Conservation (phyloP, 1,140 invertebrate genomes). For the Drosophila repletoides region DNA sequence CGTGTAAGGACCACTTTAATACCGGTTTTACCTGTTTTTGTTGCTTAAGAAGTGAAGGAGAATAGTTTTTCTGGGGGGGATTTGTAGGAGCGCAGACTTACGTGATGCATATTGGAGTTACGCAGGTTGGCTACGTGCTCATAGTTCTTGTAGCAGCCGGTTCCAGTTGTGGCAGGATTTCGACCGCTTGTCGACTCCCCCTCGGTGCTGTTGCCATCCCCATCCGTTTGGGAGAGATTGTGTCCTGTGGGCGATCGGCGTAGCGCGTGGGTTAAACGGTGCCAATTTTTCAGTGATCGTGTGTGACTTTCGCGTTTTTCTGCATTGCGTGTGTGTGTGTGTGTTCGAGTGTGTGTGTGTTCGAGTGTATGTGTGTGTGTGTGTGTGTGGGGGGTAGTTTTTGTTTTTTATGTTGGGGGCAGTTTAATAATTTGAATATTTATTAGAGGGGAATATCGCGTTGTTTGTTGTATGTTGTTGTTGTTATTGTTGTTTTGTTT, state of each 20-base stretch:
- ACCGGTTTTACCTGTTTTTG: no score
- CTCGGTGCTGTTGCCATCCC: conserved; percentile 92
- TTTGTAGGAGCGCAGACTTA: conserved; percentile 64
- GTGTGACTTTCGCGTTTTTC: conserved; percentile 82
- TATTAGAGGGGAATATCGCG: conserved; percentile 23
- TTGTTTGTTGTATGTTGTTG: conserved; percentile 30
- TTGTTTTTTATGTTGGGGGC: conserved; percentile 25
- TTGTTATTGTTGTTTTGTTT: conserved; percentile 34
- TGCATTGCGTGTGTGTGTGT: conserved; percentile 50
- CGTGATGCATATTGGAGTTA: conserved; percentile 85
- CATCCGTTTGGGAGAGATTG: conserved; percentile 94
- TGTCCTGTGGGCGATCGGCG: conserved; percentile 88
- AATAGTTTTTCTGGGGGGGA: background rate
- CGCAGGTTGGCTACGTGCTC: conserved; percentile 87
- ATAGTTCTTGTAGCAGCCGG: conserved; percentile 93
- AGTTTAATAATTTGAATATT: no score
- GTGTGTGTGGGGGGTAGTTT: conserved; percentile 5
- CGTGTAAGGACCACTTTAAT: no score
- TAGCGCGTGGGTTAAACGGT: conserved; percentile 83
- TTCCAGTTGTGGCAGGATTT: conserved; percentile 88
- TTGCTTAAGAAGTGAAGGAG: no score
- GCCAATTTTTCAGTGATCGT: conserved; percentile 82
- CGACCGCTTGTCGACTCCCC: conserved; percentile 88
- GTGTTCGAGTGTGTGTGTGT: conserved; percentile 13
- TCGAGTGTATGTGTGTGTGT: conserved; percentile 27